A percentile compares a stretch with the other conserved stretches of the same genome.
Conservation (phyloP, 2,888 invertebrate genomes). For the Drosophila sordidapex region DNA sequence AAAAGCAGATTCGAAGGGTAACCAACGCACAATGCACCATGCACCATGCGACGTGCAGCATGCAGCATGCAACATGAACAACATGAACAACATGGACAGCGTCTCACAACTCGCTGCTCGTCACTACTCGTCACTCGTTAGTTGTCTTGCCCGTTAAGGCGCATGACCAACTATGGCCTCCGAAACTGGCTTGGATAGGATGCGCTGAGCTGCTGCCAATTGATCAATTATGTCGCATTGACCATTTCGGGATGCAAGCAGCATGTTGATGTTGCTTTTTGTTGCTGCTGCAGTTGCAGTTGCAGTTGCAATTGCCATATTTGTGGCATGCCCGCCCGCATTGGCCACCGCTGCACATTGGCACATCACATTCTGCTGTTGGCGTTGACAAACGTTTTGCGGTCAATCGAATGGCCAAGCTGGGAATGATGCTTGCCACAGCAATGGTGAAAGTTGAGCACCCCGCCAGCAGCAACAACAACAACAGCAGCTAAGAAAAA, state of each 20-base stretch:
- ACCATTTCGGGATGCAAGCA: slow-evolving; percentile 48
- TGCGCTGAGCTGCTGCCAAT: slow-evolving; percentile 57
- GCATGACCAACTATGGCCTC: slow-evolving; percentile 53
- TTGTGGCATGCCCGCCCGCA: slow-evolving; percentile 62
- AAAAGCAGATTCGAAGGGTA: slow-evolving; percentile 58
- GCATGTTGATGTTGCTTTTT: slow-evolving; percentile 28
- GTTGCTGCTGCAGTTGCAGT: slow-evolving; percentile 13
- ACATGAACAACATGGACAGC: not conserved
- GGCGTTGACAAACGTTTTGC: slow-evolving; percentile 58
- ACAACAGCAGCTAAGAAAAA: slow-evolving; percentile 6
- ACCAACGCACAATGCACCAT: not conserved
- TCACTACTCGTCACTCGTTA: slow-evolving; percentile 24
- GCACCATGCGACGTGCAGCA: not conserved
- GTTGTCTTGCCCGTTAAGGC: slow-evolving; percentile 40
- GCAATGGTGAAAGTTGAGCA: slow-evolving; percentile 64
- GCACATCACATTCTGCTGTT: slow-evolving; percentile 62
- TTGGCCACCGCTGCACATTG: slow-evolving; percentile 61
- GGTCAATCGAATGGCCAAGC: slow-evolving; percentile 68
- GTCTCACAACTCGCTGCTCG: slow-evolving; percentile 1
- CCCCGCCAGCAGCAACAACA: not conserved
- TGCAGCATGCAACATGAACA: not conserved
- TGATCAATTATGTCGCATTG: slow-evolving; percentile 68
- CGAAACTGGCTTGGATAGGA: slow-evolving; percentile 43
- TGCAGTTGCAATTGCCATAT: slow-evolving; percentile 57
- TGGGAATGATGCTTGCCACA: slow-evolving; percentile 27